Percentiles rank a stretch among this genome's conserved stretches.
Conservation (phyloP, 2,797 vertebrate genomes). For the Sebastes elongatus region DNA sequence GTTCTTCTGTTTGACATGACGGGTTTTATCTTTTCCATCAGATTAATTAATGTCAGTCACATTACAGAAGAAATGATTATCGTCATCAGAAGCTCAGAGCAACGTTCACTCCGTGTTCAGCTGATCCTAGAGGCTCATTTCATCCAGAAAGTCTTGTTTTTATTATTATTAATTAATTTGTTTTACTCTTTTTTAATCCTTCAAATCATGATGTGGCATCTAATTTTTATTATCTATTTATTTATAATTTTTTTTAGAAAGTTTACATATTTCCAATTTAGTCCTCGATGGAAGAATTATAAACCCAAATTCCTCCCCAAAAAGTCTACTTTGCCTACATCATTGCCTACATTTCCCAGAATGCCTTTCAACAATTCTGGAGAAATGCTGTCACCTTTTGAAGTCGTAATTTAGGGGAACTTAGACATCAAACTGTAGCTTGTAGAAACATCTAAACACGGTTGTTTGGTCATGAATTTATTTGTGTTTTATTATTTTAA, state of each 20-base stretch:
- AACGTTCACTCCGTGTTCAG: slow-evolving; percentile 25
- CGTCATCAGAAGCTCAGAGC: slow-evolving; percentile 24
- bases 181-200: too few species aligned
- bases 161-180: too few species aligned
- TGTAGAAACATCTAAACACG: not conserved
- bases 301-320: too few species aligned
- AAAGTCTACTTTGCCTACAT: not conserved
- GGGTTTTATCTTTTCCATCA: not conserved
- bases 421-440: not conserved
- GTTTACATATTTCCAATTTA: too few species aligned
- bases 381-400: not conserved
- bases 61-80: slow-evolving; percentile 62
- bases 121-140: not conserved
- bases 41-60: slow-evolving; percentile 8
- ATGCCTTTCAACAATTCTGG: not conserved
- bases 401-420: not conserved
- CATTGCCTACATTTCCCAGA: not conserved
- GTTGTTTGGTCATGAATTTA: too few species aligned
- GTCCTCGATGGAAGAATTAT: too few species aligned
- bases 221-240: too few species aligned
- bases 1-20: slow-evolving; percentile 43
- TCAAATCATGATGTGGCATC: too few species aligned
- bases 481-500: too few species aligned
- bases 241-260: too few species aligned
- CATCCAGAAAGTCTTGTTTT: not conserved